Conservation (phyloP, 2,113 vertebrate genomes). For the Scomber japonicus region DNA sequence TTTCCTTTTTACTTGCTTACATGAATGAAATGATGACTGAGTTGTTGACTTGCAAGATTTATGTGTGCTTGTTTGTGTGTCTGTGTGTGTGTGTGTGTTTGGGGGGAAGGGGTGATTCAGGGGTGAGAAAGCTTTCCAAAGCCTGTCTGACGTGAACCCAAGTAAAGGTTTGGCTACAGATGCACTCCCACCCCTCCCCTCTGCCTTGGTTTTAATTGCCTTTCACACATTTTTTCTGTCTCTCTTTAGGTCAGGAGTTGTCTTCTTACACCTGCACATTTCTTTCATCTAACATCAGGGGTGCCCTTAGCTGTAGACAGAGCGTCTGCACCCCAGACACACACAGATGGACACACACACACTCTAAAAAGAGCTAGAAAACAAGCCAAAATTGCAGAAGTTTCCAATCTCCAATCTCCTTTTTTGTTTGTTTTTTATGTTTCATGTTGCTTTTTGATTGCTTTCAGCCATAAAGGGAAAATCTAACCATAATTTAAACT, state of each 20-base stretch:
- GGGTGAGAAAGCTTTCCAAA: slow-evolving; percentile 28
- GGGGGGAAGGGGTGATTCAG: not conserved
- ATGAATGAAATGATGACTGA: slow-evolving; percentile 4
- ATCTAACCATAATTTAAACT: not conserved
- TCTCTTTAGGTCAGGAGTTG: slow-evolving; percentile 41
- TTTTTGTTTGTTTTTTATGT: too few species aligned
- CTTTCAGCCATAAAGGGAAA: not conserved
- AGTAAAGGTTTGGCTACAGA: slow-evolving; percentile 21
- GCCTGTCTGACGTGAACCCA: slow-evolving; percentile 49
- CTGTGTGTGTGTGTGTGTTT: slow-evolving; percentile 27
- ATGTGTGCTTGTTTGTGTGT: slow-evolving; percentile 19
- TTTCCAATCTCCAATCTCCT: not conserved
- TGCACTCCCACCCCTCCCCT: slow-evolving; percentile 14
- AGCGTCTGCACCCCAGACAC: slow-evolving; percentile 26
- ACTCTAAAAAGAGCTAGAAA: slow-evolving; percentile 7
- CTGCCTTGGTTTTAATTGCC: slow-evolving; percentile 48
- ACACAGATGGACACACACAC: slow-evolving; percentile 16
- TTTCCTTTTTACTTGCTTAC: not conserved
- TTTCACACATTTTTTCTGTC: slow-evolving; percentile 54
- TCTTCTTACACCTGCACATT: slow-evolving; percentile 77
- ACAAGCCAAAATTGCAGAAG: not conserved
- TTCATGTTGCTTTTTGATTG: not conserved
- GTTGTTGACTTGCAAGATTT: not conserved
- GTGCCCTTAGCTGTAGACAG: slow-evolving; percentile 39
- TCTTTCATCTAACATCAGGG: slow-evolving; percentile 64